These are phyloP conservation scores for Carlito syrichta DNA, from an alignment of 2,113 vertebrate species.

Conservation along the genomic window DNA sequence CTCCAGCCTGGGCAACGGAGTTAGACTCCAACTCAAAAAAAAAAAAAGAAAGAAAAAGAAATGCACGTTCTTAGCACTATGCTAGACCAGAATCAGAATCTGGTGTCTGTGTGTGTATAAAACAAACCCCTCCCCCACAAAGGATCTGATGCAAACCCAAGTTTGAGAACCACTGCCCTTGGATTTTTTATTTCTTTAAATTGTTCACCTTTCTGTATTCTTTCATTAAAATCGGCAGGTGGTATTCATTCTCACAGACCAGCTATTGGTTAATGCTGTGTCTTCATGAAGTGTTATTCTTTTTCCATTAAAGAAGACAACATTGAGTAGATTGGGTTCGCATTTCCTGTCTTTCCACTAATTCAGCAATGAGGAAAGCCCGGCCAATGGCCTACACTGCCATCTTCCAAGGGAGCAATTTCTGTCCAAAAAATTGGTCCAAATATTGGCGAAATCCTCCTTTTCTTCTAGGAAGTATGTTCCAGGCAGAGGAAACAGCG, in stretches of 20 bases:
- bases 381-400: background rate
- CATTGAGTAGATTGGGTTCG: background rate
- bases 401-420: background rate
- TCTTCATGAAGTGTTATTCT: background rate
- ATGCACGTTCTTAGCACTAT: background rate
- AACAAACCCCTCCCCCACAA: background rate
- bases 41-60: background rate
- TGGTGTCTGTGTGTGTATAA: too few relatives aligned
- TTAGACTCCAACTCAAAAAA: background rate
- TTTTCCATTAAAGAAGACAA: background rate
- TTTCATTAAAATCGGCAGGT: background rate
- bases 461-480: background rate
- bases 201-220: background rate
- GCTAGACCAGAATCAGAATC: background rate
- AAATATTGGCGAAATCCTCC: background rate
- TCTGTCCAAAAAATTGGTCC: background rate
- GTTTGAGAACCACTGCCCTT: background rate
- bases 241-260: background rate
- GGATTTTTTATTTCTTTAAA: background rate
- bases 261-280: background rate
- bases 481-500: background rate
- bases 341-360: background rate
- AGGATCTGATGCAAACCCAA: background rate
- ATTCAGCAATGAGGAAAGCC: background rate
- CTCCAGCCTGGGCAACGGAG: background rate